Evolutionary conservation across 2,888 invertebrate genomes (phyloP).

Genomic region (Horisme vitalbata): DNA sequence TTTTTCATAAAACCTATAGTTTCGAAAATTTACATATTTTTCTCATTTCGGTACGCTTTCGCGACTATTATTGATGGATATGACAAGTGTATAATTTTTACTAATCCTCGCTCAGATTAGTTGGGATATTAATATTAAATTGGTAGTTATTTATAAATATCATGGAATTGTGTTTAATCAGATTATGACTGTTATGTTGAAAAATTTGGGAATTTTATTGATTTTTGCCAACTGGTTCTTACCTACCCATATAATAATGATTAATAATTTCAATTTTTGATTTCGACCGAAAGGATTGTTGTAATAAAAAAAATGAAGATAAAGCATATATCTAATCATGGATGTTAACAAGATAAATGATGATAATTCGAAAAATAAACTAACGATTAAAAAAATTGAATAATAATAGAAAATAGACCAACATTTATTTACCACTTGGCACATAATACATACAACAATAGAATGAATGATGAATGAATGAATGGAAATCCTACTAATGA

Average conservation of each 20-base stretch:
- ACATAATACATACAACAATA: no score
- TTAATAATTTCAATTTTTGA: background rate
- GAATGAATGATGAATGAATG: no score
- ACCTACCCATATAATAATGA: background rate
- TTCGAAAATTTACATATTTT: conserved; percentile 25
- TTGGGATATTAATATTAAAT: conserved; percentile 23
- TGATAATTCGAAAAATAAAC: no score
- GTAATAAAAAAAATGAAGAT: no score
- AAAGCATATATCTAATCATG: no score
- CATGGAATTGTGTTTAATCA: conserved; percentile 30
- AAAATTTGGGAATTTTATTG: background rate
- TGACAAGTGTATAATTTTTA: conserved; percentile 38
- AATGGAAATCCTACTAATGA: no score
- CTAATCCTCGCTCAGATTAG: conserved; percentile 20
- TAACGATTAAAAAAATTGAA: no score
- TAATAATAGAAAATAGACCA: no score
- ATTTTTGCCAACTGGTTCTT: background rate
- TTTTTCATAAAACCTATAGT: background rate
- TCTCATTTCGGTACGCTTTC: conserved; percentile 26
- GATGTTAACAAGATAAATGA: no score
- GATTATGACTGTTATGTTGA: conserved; percentile 23
- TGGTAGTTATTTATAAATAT: conserved; percentile 29
- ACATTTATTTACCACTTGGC: no score
- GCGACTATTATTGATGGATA: conserved; percentile 32
- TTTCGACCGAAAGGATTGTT: background rate